A percentile compares a stretch with the other conserved stretches of the same genome.
These are phyloP conservation scores for Falco peregrinus DNA, from an alignment of 2,797 vertebrate species.

Conservation along the genomic window DNA sequence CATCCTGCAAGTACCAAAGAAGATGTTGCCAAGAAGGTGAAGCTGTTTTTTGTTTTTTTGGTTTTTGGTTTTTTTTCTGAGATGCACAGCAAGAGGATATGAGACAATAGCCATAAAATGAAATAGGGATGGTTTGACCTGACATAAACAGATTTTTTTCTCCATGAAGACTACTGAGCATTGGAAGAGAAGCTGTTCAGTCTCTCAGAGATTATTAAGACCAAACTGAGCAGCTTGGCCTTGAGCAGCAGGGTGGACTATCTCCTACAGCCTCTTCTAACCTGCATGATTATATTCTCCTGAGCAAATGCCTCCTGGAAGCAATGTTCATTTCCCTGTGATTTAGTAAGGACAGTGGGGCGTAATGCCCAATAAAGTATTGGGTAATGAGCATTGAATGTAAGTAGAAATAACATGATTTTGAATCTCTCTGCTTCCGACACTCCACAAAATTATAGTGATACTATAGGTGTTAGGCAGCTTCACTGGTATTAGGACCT, in stretches of 20 bases:
- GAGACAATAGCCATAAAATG: not conserved
- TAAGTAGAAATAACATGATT: not conserved
- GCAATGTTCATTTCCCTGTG: not conserved
- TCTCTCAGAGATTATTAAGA: not conserved
- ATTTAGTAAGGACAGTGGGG: not conserved
- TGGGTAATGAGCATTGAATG: not conserved
- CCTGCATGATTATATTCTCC: not conserved
- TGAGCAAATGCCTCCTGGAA: not conserved
- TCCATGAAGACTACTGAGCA: rapidly evolving
- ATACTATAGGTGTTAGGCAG: not conserved
- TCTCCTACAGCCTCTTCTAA: not conserved
- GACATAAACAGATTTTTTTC: not conserved
- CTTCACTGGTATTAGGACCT: not conserved
- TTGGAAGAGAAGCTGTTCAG: not conserved
- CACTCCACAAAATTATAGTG: not conserved
- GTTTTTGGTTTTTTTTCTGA: not conserved
- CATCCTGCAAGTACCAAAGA: not conserved
- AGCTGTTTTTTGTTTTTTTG: not conserved
- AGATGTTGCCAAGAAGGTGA: not conserved
- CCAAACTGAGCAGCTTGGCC: not conserved
- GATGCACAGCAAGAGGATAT: not conserved
- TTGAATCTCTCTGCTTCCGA: not conserved
- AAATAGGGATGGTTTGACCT: not conserved
- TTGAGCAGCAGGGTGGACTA: not conserved
- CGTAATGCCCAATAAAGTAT: not conserved